Evolutionary conservation across 2,113 vertebrate genomes (phyloP).

Genomic region (Petromus typicus): DNA sequence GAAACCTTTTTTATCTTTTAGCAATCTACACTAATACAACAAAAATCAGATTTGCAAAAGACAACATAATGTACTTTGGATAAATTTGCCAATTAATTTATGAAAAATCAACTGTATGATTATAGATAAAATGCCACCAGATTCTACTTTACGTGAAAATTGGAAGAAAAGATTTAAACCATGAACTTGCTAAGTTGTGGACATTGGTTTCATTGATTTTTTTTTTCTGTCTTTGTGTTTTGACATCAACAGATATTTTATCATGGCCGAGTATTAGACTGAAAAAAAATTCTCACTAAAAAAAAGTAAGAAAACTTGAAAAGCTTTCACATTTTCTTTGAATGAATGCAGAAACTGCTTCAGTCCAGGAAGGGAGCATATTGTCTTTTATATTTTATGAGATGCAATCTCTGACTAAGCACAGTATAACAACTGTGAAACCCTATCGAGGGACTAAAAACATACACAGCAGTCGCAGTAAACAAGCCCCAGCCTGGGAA

Average conservation of each 20-base stretch:
- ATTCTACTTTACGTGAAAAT: slow-evolving; percentile 56
- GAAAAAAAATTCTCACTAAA: slow-evolving; percentile 36
- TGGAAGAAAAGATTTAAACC: slow-evolving; percentile 43
- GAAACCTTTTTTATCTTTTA: slow-evolving; percentile 43
- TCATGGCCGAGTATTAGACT: not conserved
- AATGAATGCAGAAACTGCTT: slow-evolving; percentile 44
- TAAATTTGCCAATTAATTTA: slow-evolving; percentile 36
- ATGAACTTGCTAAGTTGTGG: slow-evolving; percentile 28
- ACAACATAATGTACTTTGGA: not conserved
- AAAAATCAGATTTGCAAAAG: slow-evolving; percentile 21
- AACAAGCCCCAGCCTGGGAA: not conserved
- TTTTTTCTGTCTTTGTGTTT: slow-evolving; percentile 63
- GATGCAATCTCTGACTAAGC: not conserved
- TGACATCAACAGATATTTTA: slow-evolving; percentile 28
- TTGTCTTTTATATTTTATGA: slow-evolving; percentile 40
- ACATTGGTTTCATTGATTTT: slow-evolving; percentile 48
- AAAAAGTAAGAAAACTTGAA: slow-evolving; percentile 24
- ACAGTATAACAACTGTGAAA: not conserved
- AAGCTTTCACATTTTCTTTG: slow-evolving; percentile 4
- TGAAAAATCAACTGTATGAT: slow-evolving; percentile 32
- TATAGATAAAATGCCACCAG: slow-evolving; percentile 54
- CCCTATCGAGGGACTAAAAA: not conserved
- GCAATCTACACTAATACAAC: not conserved
- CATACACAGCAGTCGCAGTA: not conserved
- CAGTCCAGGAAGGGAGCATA: not conserved